These are phyloP conservation scores for Pterocles orientalis DNA, from an alignment of 2,113 vertebrate genomes.

Conservation along the genomic window DNA sequence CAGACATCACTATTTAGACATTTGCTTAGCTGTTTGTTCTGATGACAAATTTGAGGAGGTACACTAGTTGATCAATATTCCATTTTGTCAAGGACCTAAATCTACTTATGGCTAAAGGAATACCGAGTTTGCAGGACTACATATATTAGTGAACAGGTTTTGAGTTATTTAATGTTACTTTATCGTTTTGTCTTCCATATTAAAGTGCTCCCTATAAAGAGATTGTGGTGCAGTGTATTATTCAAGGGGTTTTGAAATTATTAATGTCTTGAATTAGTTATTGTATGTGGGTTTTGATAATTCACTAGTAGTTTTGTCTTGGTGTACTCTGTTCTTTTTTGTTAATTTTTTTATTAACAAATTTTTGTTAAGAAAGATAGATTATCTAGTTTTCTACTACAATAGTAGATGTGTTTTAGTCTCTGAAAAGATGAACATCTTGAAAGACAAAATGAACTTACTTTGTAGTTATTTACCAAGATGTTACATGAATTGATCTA, in stretches of 20 bases:
- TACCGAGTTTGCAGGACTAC: not conserved
- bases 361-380: not conserved
- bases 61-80: not conserved
- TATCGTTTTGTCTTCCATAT: not conserved
- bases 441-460: not conserved
- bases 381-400: not conserved
- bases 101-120: not conserved
- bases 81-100: not conserved
- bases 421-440: not conserved
- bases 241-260: not conserved
- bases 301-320: not conserved
- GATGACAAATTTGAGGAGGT: not conserved
- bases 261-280: not conserved
- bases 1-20: fast-evolving
- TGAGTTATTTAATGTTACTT: not conserved
- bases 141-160: not conserved
- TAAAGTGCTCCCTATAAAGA: not conserved
- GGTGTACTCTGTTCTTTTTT: not conserved
- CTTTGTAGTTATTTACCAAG: not conserved
- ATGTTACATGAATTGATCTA: not conserved
- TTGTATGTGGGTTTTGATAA: not conserved
- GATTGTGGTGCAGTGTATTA: not conserved
- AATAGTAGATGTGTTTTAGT: not conserved
- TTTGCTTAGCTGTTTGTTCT: not conserved
- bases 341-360: no score